Base-by-base conservation (phyloP, 2,888 invertebrate species). In the Chironomus riparius region DNA sequence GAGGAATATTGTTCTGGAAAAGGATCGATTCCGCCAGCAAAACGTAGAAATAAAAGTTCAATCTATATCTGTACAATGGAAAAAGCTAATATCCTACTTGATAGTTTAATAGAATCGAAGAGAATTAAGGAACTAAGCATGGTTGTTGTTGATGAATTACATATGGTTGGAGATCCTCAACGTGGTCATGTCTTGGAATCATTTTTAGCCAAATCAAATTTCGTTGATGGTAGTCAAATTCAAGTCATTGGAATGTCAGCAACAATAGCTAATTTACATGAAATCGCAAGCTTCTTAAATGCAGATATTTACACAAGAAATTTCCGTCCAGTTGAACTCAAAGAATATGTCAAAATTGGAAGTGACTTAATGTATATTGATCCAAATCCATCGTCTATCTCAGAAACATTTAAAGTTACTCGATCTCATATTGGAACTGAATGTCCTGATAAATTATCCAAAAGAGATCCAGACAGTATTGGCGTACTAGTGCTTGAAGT, bases 211-310 rank as follows among this genome's bases (percentile, higher is more conserved):
- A 98, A 95, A 83, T 85, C 94, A 2, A 87, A 91, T 83, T 89
- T 87, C 82, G 83, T 89, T 72, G 86, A 89, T 81, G 87, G 47
- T 13, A 13, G 15, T 56, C 85, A 85, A 76, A 90, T 94, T 77
- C 97, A 97, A 82, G 91, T 98, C 77, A 88, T 98, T 18, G 97
- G 96, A 22, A 98, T 98, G 97, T 97, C 96, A 83, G 98, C 98
- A 0, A 98, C 98, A 0, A 92, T 98, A 79, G 96, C 94, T 77
- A 98, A 98, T 85, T 85, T 97, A 75, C 82, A 87, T 0, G 94
- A 97, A 81, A 81, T 99, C 65, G 89, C 92, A 0, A 80, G 83
- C 75, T 98, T 97, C 83, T 85, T 99, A 2, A 87, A 90, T 75
- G 92, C 97, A 0, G 91, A 93, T 72, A 86, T 93, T 13, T 98